Evolutionary conservation across 2,797 vertebrate species (phyloP).

Genomic region (Xerus rutilus): DNA sequence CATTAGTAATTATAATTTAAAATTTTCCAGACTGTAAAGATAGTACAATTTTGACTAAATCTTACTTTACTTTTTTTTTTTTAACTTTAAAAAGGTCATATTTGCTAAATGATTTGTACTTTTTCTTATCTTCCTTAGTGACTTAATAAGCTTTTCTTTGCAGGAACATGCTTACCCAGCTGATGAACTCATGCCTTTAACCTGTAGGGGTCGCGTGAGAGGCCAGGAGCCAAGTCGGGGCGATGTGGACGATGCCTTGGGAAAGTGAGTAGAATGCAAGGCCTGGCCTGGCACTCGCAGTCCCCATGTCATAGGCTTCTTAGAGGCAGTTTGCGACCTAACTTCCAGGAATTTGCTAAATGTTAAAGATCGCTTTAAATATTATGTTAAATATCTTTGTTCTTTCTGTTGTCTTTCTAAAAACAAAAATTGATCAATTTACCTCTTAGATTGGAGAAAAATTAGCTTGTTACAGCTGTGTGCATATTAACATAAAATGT

Average conservation of each 20-base stretch:
- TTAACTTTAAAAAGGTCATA: background rate
- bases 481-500: background rate
- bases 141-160: conserved; percentile 56
- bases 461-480: conserved; percentile 47
- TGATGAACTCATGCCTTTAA: conserved; percentile 99
- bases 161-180: conserved; percentile 99
- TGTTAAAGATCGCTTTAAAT: background rate
- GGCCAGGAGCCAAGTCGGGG: conserved; percentile 98
- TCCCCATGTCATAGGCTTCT: background rate
- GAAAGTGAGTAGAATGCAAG: conserved; percentile 93
- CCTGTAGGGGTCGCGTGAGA: conserved; percentile 96
- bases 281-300: background rate
- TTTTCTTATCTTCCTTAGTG: conserved; percentile 70
- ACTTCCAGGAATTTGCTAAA: background rate
- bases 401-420: conserved; percentile 12
- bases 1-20: background rate
- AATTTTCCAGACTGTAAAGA: conserved; percentile 4
- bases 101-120: background rate
- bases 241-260: conserved; percentile 97
- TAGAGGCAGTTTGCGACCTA: background rate
- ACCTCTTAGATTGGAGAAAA: conserved; percentile 30
- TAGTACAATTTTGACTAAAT: background rate
- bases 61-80: background rate
- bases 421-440: background rate
- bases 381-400: conserved; percentile 34